phyloP scores from a whole-genome alignment of 2,888 invertebrate species.

The Arctia plantaginis region DNA sequence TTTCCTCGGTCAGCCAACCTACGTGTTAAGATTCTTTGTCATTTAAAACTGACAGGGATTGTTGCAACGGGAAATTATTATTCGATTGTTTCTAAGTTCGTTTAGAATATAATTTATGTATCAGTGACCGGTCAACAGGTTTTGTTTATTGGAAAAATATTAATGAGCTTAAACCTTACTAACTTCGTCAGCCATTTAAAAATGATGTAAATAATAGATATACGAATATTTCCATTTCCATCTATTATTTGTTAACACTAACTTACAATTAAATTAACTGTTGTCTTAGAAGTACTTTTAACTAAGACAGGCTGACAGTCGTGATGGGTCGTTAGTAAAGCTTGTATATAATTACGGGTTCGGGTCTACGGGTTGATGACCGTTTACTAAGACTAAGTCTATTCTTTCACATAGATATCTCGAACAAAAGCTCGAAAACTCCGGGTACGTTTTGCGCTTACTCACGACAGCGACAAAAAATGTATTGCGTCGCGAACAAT shows the following conservation, averaged over 20 bases:
- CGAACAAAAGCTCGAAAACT: conserved; percentile 78
- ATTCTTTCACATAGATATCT: conserved; percentile 77
- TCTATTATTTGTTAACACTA: conserved; percentile 43
- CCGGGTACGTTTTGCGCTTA: conserved; percentile 74
- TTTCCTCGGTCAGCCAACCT: conserved; percentile 24
- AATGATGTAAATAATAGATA: background rate
- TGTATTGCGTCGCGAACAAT: conserved; percentile 68
- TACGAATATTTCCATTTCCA: conserved; percentile 21
- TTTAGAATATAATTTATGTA: conserved; percentile 40
- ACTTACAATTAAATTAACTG: conserved; percentile 57
- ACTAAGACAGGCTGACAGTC: conserved; percentile 43
- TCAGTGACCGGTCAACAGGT: conserved; percentile 15
- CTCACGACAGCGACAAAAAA: conserved; percentile 71
- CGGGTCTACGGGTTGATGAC: conserved; percentile 72
- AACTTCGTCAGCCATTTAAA: background rate
- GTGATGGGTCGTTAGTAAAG: conserved; percentile 72
- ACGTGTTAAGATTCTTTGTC: conserved; percentile 50
- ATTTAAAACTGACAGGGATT: conserved; percentile 52
- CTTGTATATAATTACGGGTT: conserved; percentile 74
- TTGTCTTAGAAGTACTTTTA: conserved; percentile 40
- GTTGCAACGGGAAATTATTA: conserved; percentile 48
- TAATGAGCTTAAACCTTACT: background rate
- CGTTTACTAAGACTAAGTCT: conserved; percentile 69
- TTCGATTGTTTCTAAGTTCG: conserved; percentile 41
- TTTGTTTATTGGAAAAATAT: conserved; percentile 27